Conservation (phyloP, 1,140 invertebrate species). For the Drosophila pruinosa region DNA sequence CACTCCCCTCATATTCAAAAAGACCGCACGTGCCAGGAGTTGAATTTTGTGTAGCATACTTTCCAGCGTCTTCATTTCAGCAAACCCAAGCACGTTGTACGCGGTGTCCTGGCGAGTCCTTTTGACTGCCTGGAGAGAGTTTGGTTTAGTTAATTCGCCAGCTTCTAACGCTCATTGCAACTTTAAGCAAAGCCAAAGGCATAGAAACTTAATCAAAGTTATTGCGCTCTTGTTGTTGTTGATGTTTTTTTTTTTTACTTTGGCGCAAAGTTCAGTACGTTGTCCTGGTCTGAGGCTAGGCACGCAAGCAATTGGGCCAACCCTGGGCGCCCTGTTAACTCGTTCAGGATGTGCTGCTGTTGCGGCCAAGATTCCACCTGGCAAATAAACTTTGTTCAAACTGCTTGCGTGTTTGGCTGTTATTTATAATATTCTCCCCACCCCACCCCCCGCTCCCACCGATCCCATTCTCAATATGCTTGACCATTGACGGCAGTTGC, state of each 20-base stretch:
- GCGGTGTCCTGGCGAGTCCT: background rate
- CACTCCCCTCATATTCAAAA: constrained; percentile 48
- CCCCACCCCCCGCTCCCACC: background rate
- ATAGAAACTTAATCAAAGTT: constrained; percentile 75
- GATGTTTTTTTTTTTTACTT: background rate
- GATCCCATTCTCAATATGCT: constrained; percentile 64
- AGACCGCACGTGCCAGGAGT: constrained; percentile 54
- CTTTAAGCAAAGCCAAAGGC: constrained; percentile 64
- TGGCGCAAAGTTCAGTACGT: constrained; percentile 21
- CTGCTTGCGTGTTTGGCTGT: constrained; percentile 74
- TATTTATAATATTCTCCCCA: constrained; percentile 65
- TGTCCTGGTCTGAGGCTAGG: constrained; percentile 21
- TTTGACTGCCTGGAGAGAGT: constrained; percentile 16
- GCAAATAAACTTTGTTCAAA: constrained; percentile 64
- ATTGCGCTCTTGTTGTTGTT: constrained; percentile 26
- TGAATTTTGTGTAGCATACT: constrained; percentile 64
- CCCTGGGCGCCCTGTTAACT: constrained; percentile 58
- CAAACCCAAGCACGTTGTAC: constrained; percentile 57
- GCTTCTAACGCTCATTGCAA: constrained; percentile 51
- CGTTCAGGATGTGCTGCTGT: constrained; percentile 27
- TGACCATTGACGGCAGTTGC: constrained; percentile 46
- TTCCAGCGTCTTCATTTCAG: constrained; percentile 46
- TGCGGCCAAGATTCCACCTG: constrained; percentile 26
- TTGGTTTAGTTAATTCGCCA: constrained; percentile 74
- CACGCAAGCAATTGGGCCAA: constrained; percentile 58